Evolutionary conservation across 2,888 invertebrate genomes (phyloP), one percentile per base, ranked within the genome.

Genomic region (Epinotia brunnichana): DNA sequence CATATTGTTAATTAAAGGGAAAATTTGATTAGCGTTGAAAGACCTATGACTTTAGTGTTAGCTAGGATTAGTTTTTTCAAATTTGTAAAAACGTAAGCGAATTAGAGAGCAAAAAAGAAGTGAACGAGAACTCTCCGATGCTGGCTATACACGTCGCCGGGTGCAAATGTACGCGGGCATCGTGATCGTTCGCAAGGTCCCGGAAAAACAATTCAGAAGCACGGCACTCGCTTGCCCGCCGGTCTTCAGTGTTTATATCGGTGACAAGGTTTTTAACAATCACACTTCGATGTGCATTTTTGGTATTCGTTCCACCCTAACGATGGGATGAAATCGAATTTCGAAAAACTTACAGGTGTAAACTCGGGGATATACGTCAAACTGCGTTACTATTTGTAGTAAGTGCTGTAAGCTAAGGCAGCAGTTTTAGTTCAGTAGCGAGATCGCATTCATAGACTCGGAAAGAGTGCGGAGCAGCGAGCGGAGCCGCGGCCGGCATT

Each of bases 401-500:
- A n/a, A n/a, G 39, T 53, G 4, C 10, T 15, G 48, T 70, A 57
- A 35, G 48, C 19, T 56, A 35, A 48, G 19, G 17, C 15, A 1
- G 54, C 4, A 39, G 54, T 62, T 53, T 62, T 17, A 56, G 56
- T 35, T 68, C 21, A 48, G 48, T 54, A 61, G 68, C 56, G 21
- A 56, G 62, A 39, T 57, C 7, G 21, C 44, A 61, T 21, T 57
- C 48, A 57, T 68, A 66, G 29, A 62, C 62, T 51, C n/a, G 67
- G 44, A 21, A 19, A 41, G 70, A 51, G 53, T 54, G 44, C 56
- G 69, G 61, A 61, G 35, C 21, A 24, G 39, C 70, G 51, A 24
- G 39, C 70, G 51, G 70, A 54, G 74, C 71, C 66, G 73, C 74
- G 67, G 74, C 74, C 69, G 78, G 78, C 81, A 83, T 85, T 83